phyloP scores from a whole-genome alignment of 1,140 invertebrate genomes.

The Sogatella furcifera region DNA sequence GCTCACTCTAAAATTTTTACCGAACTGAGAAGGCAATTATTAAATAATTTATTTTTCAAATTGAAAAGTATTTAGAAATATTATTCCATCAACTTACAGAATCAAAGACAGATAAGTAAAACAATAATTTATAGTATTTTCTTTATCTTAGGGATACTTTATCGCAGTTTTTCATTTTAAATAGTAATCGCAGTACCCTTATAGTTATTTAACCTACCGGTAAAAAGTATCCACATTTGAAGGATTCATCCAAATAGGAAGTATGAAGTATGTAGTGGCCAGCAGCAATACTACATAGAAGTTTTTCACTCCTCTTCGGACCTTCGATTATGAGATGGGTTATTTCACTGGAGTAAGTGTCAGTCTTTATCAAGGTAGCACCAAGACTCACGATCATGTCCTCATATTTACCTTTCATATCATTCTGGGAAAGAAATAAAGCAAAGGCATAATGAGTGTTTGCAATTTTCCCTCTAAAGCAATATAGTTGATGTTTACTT shows the following conservation, averaged over 20 bases:
- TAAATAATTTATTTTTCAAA: no score
- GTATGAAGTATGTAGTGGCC: constrained; percentile 80
- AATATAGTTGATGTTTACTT: no score
- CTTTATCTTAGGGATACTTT: no score
- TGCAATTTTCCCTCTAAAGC: no score
- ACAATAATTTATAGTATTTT: neutral
- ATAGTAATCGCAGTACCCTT: no score
- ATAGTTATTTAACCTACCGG: constrained; percentile 38
- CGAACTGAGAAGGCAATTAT: no score
- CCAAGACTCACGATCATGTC: constrained; percentile 49
- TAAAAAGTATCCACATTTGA: constrained; percentile 50
- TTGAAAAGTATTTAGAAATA: no score
- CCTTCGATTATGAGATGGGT: constrained; percentile 64
- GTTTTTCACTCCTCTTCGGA: constrained; percentile 72
- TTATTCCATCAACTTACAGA: no score
- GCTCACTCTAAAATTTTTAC: no score
- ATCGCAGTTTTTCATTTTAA: no score
- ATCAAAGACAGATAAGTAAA: neutral
- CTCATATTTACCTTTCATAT: constrained; percentile 35
- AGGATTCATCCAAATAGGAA: constrained; percentile 59
- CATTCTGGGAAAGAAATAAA: constrained; percentile 29
- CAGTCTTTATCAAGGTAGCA: constrained; percentile 47
- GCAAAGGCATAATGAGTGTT: no score
- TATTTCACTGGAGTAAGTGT: constrained; percentile 43
- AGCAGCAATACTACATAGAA: constrained; percentile 66